A percentile compares a stretch with the other conserved stretches of the same genome.
These are phyloP conservation scores for Podarcis muralis DNA, from an alignment of 2,113 vertebrate species.

Conservation along the genomic window DNA sequence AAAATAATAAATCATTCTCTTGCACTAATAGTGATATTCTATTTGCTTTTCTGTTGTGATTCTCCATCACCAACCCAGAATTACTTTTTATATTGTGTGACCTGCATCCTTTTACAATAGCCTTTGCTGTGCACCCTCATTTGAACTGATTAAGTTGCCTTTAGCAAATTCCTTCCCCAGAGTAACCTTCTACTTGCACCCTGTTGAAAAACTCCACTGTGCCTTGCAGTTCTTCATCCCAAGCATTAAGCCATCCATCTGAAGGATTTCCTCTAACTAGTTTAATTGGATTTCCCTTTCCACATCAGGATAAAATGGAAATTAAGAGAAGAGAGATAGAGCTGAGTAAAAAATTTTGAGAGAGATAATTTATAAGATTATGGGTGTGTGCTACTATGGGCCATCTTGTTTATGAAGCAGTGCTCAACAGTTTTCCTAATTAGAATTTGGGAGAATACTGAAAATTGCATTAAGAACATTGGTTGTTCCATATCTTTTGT, in stretches of 20 bases:
- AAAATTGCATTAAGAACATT: neutral
- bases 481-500: neutral
- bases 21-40: neutral
- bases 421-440: neutral
- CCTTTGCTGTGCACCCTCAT: neutral
- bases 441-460: neutral
- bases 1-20: neutral
- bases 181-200: too few relatives aligned
- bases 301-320: neutral
- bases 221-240: neutral
- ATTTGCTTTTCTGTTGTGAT: neutral
- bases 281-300: neutral
- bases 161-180: neutral
- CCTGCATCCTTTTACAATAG: neutral
- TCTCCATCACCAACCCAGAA: neutral
- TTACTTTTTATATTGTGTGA: neutral
- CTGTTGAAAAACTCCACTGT: neutral
- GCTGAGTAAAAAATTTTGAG: neutral
- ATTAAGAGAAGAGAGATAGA: neutral
- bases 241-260: neutral
- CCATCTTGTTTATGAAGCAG: neutral
- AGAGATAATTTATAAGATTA: neutral
- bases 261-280: neutral
- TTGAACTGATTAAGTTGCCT: neutral
- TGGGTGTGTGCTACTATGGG: too few relatives aligned